Percentiles rank a stretch among this genome's conserved stretches.
Evolutionary conservation across 2,797 vertebrate genomes (phyloP).

Genomic region (Borostomias antarcticus): DNA sequence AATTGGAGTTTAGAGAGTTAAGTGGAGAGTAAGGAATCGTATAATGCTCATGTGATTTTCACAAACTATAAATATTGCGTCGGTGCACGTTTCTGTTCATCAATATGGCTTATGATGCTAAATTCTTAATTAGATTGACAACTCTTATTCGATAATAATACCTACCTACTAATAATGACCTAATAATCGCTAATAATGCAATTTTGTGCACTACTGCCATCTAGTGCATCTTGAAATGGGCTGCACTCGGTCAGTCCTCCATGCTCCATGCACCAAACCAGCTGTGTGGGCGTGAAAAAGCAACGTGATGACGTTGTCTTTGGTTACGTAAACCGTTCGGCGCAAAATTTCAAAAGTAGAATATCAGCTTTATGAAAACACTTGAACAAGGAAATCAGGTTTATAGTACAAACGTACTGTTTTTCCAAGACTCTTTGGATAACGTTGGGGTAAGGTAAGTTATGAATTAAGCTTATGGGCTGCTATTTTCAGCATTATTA

Average conservation of each 20-base stretch:
- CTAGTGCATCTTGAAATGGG: slow-evolving; percentile 52
- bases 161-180: too few species aligned
- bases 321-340: slow-evolving; percentile 73
- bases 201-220: slow-evolving; percentile 63
- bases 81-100: not conserved
- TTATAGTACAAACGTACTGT: not conserved
- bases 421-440: not conserved
- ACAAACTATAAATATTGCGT: not conserved
- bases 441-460: not conserved
- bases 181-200: not conserved
- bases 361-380: slow-evolving; percentile 1
- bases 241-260: not conserved
- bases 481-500: not conserved
- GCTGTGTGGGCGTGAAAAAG: not conserved
- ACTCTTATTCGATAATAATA: slow-evolving; percentile 1
- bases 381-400: not conserved
- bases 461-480: not conserved
- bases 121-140: not conserved
- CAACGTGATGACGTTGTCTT: slow-evolving; percentile 54
- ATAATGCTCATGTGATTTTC: too few species aligned
- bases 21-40: too few species aligned
- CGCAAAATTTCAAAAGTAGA: slow-evolving; percentile 80
- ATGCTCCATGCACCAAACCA: too few species aligned
- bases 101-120: not conserved
- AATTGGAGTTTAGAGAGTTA: too few species aligned